These are phyloP conservation scores for Eufriesea mexicana DNA, from an alignment of 1,140 invertebrate species.

Conservation along the genomic window DNA sequence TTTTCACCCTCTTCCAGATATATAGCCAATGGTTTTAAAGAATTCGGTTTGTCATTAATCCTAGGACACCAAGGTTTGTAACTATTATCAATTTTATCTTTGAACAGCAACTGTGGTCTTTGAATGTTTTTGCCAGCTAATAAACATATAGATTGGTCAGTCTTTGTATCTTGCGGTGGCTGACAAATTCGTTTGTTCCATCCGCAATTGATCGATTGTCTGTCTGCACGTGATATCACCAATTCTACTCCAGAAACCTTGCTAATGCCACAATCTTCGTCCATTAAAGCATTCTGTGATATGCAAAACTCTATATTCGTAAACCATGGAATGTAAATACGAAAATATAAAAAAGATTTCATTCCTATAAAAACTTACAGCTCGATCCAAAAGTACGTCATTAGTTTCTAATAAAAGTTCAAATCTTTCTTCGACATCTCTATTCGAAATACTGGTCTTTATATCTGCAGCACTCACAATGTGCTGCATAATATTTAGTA, in stretches of 20 bases:
- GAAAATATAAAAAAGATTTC: neutral
- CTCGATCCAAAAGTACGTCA: constrained; percentile 91
- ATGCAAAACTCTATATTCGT: constrained; percentile 22
- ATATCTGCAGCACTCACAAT: constrained; percentile 85
- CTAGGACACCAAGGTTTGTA: constrained; percentile 89
- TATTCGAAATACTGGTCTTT: constrained; percentile 83
- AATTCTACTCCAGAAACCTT: constrained; percentile 82
- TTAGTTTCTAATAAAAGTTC: constrained; percentile 90
- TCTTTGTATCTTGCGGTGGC: neutral
- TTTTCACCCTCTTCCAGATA: constrained; percentile 86
- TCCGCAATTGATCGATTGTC: constrained; percentile 78
- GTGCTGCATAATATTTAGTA: constrained; percentile 83
- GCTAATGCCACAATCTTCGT: constrained; percentile 87
- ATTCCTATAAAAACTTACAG: constrained; percentile 82
- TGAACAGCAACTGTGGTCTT: constrained; percentile 92
- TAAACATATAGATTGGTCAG: constrained; percentile 82
- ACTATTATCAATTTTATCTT: constrained; percentile 93
- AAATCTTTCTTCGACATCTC: constrained; percentile 87
- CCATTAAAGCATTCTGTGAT: constrained; percentile 84
- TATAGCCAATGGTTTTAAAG: constrained; percentile 90
- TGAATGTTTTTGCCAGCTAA: constrained; percentile 89
- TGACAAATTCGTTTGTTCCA: constrained; percentile 81
- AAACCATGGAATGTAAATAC: neutral
- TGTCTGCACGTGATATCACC: constrained; percentile 69
- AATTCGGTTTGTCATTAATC: constrained; percentile 94